Evolutionary conservation across 2,797 vertebrate species (phyloP).

Genomic region (Nyctalus aviator): DNA sequence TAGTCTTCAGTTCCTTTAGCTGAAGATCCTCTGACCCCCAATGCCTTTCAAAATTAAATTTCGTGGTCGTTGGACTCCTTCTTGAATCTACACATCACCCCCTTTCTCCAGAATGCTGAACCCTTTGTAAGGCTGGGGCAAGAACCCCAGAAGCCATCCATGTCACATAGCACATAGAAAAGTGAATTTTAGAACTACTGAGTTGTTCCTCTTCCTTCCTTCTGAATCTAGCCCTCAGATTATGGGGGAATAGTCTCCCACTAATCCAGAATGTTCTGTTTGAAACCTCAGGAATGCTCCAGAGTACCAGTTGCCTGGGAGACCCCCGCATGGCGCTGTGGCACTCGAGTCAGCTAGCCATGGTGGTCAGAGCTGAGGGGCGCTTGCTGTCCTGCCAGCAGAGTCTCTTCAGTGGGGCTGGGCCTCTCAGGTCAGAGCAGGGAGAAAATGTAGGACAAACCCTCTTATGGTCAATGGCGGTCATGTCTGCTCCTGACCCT

Average conservation of each 20-base stretch:
- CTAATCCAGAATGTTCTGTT: neutral
- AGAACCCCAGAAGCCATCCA: too few species aligned
- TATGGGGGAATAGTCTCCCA: neutral
- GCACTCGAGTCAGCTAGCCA: neutral
- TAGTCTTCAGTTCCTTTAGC: too few species aligned
- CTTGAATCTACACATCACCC: too few species aligned
- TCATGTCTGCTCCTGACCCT: rapidly evolving
- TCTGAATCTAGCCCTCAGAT: neutral
- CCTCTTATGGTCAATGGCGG: neutral
- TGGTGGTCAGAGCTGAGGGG: rapidly evolving
- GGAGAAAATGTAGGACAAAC: neutral
- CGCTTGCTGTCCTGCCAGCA: rapidly evolving
- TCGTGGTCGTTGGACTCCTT: too few species aligned
- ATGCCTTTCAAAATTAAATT: too few species aligned
- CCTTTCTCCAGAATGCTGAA: too few species aligned
- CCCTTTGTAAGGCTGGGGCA: too few species aligned
- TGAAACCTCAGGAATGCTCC: neutral
- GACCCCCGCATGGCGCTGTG: rapidly evolving
- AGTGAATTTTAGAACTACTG: neutral
- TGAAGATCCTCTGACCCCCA: too few species aligned
- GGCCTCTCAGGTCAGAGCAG: neutral
- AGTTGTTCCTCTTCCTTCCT: neutral
- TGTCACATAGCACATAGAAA: neutral
- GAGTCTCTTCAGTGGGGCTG: rapidly evolving
- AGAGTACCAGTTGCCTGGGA: rapidly evolving